Base-by-base conservation (phyloP, 2,113 vertebrate species). In the Chinchilla lanigera region DNA sequence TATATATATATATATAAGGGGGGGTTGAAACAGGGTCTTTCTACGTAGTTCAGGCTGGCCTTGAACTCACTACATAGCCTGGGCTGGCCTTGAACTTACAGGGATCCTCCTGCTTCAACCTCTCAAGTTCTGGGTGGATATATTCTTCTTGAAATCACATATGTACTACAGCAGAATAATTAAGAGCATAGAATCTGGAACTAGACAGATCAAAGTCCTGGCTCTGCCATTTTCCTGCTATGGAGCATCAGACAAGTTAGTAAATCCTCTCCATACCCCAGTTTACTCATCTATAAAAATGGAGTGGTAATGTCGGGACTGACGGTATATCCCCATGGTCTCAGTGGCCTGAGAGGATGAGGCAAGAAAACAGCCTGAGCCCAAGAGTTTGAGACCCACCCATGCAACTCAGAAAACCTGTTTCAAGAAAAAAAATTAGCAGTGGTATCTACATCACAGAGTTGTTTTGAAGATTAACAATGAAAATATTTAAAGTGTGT, bases 261-360 rank as follows among this genome's bases (percentile, higher is more conserved):
- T 19, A n/a, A 84, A 69, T 14, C 24, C 0, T 92, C 63, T 65
- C 41, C 22, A 2, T 63, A 78, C 7, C 58, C 87, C 30, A 85
- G 52, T 92, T 95, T 77, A 54, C 17, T n/a, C 54, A 95, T 35
- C n/a, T 89, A n/a, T 88, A 60, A 65, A 86, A 78, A 38, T 11
- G 35, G 26, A 14, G 20, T 60, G 33, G 33, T 61, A 38, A 11
- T 26, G 41, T 44, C 26, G 13, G 73, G 73, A 24, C 26, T 28
- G 41, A 44, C 6, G 41, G 26, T 12, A 28, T 28, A 77, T 38
- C 10, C 73, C 7, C 41, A 44, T 28, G 41, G 41, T 38, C 73
- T 13, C 41, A 7, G 11, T 10, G n/a, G 44, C 41, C 12, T 12
- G 73, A 30, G 73, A 77, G 71, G 41, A 30, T 16, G 44, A 77